Evolutionary conservation across 1,140 invertebrate species (phyloP).

Genomic region (Ooceraea biroi): DNA sequence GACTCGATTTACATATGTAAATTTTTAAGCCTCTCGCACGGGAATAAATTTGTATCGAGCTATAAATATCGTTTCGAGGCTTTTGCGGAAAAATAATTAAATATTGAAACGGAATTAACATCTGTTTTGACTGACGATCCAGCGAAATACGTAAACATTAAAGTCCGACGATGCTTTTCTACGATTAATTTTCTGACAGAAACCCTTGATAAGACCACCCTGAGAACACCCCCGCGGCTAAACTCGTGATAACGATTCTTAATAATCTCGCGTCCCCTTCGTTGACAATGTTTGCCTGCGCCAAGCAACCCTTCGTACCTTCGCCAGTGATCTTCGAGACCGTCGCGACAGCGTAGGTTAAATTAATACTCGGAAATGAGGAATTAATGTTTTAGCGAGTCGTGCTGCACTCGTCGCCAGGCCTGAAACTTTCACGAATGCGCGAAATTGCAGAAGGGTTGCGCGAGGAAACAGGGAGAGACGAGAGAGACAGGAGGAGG

Average conservation of each 20-base stretch:
- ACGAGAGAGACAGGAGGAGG: not conserved
- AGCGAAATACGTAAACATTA: not conserved
- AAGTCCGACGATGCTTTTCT: not conserved
- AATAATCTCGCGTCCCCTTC: not conserved
- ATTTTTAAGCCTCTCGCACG: too few relatives aligned
- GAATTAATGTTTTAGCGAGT: slow-evolving; percentile 69
- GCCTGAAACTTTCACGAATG: slow-evolving; percentile 71
- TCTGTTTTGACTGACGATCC: not conserved
- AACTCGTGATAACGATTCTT: not conserved
- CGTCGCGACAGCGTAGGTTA: slow-evolving; percentile 30
- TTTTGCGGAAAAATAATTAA: too few relatives aligned
- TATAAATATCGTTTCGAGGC: too few relatives aligned
- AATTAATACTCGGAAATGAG: slow-evolving; percentile 70
- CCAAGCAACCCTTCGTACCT: not conserved
- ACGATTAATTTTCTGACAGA: not conserved
- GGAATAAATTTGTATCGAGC: too few relatives aligned
- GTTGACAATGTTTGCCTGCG: slow-evolving; percentile 15
- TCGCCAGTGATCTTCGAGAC: not conserved
- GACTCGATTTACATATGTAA: too few relatives aligned
- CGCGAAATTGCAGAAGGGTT: slow-evolving; percentile 66
- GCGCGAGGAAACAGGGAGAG: not conserved
- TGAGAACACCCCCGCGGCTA: not conserved
- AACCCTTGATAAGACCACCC: not conserved
- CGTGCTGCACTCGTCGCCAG: slow-evolving; percentile 32
- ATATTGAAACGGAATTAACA: too few relatives aligned